Percentiles rank a stretch among this genome's conserved stretches.
phyloP scores from a whole-genome alignment of 2,888 invertebrate species.

The Hetaerina titia region DNA sequence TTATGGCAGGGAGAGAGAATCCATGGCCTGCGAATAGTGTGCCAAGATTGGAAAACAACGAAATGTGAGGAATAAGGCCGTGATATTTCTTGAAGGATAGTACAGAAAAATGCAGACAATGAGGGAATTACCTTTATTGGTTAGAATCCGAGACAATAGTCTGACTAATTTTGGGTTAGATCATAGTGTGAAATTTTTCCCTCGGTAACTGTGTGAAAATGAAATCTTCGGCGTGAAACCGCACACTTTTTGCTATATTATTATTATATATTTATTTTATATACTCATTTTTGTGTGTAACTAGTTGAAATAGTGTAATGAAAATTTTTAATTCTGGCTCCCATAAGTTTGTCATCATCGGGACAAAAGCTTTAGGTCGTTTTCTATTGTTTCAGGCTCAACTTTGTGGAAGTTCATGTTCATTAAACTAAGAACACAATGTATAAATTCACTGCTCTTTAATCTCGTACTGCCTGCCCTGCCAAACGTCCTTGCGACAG shows the following conservation, averaged over 20 bases:
- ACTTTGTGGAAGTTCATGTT: too few relatives aligned
- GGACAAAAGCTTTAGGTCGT: too few relatives aligned
- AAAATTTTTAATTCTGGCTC: not conserved
- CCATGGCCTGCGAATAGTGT: constrained; percentile 16
- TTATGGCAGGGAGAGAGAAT: constrained; percentile 1
- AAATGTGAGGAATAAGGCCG: not conserved
- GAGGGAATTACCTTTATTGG: not conserved
- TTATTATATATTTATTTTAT: not conserved
- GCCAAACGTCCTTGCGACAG: too few relatives aligned
- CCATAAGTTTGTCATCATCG: too few relatives aligned
- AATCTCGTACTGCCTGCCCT: too few relatives aligned
- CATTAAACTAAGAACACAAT: too few relatives aligned
- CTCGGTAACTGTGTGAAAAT: not conserved
- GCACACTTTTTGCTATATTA: not conserved
- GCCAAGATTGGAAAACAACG: not conserved
- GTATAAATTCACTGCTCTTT: too few relatives aligned
- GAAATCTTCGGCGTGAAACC: not conserved
- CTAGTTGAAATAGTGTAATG: not conserved
- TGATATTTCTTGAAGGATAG: not conserved
- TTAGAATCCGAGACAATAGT: not conserved
- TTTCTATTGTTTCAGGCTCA: too few relatives aligned
- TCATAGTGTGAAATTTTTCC: not conserved
- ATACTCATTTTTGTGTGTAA: not conserved
- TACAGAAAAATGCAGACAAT: too few relatives aligned
- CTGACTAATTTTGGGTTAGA: too few relatives aligned